phyloP scores from a whole-genome alignment of 2,797 vertebrate species.

The Poecilia velifera region DNA sequence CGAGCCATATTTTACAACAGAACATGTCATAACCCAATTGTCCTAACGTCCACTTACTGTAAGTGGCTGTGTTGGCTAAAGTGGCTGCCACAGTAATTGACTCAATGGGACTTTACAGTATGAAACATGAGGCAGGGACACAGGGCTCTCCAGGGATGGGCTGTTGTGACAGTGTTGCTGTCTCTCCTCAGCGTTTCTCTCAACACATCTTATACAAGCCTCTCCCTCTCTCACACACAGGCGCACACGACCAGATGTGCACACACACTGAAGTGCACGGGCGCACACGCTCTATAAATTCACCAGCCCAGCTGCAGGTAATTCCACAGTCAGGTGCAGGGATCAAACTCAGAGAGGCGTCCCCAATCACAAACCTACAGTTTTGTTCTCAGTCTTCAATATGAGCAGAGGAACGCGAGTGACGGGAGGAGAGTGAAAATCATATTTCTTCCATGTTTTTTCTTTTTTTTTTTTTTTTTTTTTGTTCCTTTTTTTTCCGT shows the following conservation, averaged over 20 bases:
- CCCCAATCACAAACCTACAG: conserved; percentile 15
- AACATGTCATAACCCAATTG: conserved; percentile 77
- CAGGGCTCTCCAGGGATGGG: conserved; percentile 60
- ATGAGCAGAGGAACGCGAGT: conserved; percentile 31
- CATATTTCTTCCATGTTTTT: conserved; percentile 60
- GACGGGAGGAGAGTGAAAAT: conserved; percentile 17
- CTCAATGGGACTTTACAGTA: conserved; percentile 73
- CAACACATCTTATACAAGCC: conserved; percentile 32
- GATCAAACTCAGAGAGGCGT: conserved; percentile 24
- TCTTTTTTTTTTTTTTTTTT: conserved; percentile 42
- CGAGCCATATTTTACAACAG: conserved; percentile 53
- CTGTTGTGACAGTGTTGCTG: conserved; percentile 66
- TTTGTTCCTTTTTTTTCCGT: conserved; percentile 18
- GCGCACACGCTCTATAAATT: conserved; percentile 20
- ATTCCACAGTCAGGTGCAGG: conserved; percentile 47
- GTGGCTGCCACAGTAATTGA: conserved; percentile 71
- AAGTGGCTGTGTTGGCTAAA: conserved; percentile 71
- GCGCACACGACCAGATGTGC: conserved; percentile 9
- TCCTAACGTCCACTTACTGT: conserved; percentile 74
- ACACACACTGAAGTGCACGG: conserved; percentile 2
- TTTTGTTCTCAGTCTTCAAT: conserved; percentile 51
- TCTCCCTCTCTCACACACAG: conserved; percentile 15
- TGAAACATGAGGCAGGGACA: conserved; percentile 58
- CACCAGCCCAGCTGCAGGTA: conserved; percentile 44
- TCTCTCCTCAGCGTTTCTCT: conserved; percentile 42